A percentile compares a stretch with the other conserved stretches of the same genome.
Conservation (phyloP, 2,113 vertebrate species). For the Urocolius indicus region DNA sequence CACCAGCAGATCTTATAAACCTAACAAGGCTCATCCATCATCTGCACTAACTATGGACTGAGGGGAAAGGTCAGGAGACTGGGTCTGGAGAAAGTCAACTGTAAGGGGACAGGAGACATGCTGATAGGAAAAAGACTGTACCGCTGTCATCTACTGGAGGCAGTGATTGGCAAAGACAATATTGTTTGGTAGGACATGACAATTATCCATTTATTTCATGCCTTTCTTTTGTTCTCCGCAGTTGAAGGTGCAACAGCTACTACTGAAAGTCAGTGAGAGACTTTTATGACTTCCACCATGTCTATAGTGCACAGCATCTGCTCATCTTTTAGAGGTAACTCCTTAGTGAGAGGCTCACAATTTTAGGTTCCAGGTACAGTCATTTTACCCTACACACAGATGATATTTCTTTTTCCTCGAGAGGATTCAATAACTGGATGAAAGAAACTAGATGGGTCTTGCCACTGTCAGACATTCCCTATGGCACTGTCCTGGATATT, state of each 20-base stretch:
- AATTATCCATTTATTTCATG: background rate
- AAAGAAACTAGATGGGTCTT: background rate
- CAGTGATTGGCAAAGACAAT: conserved; percentile 25
- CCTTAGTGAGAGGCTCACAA: background rate
- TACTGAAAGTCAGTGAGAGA: background rate
- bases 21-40: conserved; percentile 65
- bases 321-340: background rate
- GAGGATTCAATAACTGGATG: background rate
- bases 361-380: background rate
- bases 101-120: conserved; percentile 15
- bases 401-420: background rate
- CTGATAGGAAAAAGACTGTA: conserved; percentile 22
- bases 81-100: conserved; percentile 30
- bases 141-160: background rate
- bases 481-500: background rate
- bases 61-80: conserved; percentile 49
- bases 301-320: background rate
- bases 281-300: background rate
- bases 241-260: background rate
- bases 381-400: background rate
- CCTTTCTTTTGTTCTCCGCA: background rate
- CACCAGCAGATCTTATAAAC: background rate
- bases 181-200: background rate
- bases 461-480: background rate
- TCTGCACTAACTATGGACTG: background rate